Evolutionary conservation across 2,113 vertebrate genomes (phyloP).

Genomic region (Perccottus glenii): DNA sequence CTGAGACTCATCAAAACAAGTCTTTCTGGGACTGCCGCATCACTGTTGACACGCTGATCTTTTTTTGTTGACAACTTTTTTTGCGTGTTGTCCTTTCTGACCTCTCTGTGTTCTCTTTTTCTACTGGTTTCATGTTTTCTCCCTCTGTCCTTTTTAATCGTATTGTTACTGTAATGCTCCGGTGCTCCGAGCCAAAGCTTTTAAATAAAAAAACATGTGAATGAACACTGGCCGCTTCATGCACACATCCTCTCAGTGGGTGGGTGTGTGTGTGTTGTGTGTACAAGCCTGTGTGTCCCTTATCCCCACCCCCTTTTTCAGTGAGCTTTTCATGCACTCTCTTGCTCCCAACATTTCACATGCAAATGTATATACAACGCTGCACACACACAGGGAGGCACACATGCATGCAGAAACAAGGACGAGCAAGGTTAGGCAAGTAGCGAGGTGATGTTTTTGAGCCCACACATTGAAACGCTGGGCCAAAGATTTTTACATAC

Average conservation of each 20-base stretch:
- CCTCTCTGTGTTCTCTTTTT: constrained; percentile 32
- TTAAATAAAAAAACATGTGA: constrained; percentile 67
- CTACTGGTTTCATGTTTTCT: constrained; percentile 9
- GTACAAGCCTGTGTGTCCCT: constrained; percentile 38
- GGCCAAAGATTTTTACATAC: constrained; percentile 29
- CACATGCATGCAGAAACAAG: constrained; percentile 49
- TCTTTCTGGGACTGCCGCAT: constrained; percentile 43
- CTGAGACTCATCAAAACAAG: constrained; percentile 42
- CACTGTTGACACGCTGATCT: constrained; percentile 20
- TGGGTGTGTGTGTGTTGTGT: constrained; percentile 24
- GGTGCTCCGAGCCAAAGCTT: constrained; percentile 65
- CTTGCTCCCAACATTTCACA: constrained; percentile 60
- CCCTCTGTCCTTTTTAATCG: constrained; percentile 58
- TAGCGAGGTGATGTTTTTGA: not conserved
- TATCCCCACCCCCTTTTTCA: constrained; percentile 8
- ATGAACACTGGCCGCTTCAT: constrained; percentile 60
- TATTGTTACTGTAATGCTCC: constrained; percentile 68
- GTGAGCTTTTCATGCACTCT: constrained; percentile 55
- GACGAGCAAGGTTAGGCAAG: constrained; percentile 59
- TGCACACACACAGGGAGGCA: constrained; percentile 25
- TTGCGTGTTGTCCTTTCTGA: constrained; percentile 15
- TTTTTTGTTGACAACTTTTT: constrained; percentile 9
- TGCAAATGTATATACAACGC: constrained; percentile 67
- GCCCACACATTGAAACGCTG: constrained; percentile 17
- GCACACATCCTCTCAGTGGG: constrained; percentile 29